Conservation (phyloP, 2,797 vertebrate species). For the Coilia nasus region DNA sequence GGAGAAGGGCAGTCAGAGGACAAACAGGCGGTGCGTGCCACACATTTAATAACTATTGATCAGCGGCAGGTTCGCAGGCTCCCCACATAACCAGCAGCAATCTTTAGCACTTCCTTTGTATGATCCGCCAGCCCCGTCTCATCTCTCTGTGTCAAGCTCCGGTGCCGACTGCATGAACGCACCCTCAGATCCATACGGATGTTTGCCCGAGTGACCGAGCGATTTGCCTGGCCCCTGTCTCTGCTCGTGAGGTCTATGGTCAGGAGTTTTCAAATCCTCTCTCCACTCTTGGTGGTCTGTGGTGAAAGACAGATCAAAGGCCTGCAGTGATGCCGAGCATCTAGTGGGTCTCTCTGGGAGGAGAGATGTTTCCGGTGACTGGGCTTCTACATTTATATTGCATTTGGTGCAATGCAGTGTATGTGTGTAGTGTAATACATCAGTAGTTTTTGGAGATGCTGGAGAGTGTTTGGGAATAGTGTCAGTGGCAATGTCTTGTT, state of each 20-base stretch:
- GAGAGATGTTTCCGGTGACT: background rate
- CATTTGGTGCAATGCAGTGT: slow-evolving; percentile 13
- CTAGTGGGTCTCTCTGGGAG: background rate
- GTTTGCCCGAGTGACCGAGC: background rate
- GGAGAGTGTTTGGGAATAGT: background rate
- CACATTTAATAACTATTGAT: slow-evolving; percentile 48
- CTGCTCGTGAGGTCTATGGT: too few species aligned
- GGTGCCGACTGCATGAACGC: background rate
- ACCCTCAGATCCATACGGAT: background rate
- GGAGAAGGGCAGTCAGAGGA: slow-evolving; percentile 43
- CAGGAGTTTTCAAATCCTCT: background rate
- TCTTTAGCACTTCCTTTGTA: slow-evolving; percentile 3
- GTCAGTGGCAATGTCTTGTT: background rate
- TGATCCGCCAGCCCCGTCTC: background rate
- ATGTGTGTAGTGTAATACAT: background rate
- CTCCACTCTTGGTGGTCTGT: background rate
- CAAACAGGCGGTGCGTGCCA: slow-evolving; percentile 26
- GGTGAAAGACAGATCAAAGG: background rate
- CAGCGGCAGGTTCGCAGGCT: background rate
- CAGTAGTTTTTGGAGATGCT: background rate
- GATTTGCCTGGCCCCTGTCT: background rate
- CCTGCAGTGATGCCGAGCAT: background rate
- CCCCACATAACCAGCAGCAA: background rate
- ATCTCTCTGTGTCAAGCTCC: background rate
- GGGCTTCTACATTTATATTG: background rate